Base-by-base conservation (phyloP, 2,888 invertebrate species). In the Cataglyphis cursor region DNA sequence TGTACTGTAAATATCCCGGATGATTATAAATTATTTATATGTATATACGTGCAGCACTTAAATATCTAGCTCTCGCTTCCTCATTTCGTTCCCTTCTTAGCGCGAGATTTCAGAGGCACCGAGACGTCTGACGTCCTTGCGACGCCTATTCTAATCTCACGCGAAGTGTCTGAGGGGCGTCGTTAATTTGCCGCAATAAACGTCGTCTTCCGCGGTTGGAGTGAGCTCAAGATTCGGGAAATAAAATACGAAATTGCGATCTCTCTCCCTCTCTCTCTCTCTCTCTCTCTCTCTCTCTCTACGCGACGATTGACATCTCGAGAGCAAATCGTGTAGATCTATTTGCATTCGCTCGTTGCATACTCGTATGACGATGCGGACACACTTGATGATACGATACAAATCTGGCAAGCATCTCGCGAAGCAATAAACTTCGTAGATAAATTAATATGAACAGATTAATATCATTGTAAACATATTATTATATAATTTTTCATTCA, bases 171-270 rank as follows among this genome's bases (percentile, higher is more conserved):
- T 21, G 48, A 21, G 12, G 21, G 5, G 35, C 66, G 24, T 84
- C 84, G 82, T 88, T 86, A 84, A 86, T 51, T 35, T 28, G 38
- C 54, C 24, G 62, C 48, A 83, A 82, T 87, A 88, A 89, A 85
- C 64, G 66, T 76, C 81, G 24, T 57, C 31, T 65, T 66, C 62
- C 64, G 51, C 64, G 31, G 74, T 81, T 88, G 81, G 74, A 80
- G 59, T 68, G 61, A 61, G 59, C 65, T 81, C 75, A 66, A 84
- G 48, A 85, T 83, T 82, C 41, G 72, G 68, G 41, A 59, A 65
- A 62, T 81, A 44, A 74, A 83, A 82, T 24, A 57, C 66, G 41
- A 24, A 38, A 54, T 18, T 31, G 44, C 18, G 5, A 10, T 10
- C 28, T 28, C 28, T 28, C 28, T 28, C 28, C 1, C 28, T 28